phyloP scores from a whole-genome alignment of 37 sponge, comb jelly and placozoan genomes.

The Dysidea cf. avara region DNA sequence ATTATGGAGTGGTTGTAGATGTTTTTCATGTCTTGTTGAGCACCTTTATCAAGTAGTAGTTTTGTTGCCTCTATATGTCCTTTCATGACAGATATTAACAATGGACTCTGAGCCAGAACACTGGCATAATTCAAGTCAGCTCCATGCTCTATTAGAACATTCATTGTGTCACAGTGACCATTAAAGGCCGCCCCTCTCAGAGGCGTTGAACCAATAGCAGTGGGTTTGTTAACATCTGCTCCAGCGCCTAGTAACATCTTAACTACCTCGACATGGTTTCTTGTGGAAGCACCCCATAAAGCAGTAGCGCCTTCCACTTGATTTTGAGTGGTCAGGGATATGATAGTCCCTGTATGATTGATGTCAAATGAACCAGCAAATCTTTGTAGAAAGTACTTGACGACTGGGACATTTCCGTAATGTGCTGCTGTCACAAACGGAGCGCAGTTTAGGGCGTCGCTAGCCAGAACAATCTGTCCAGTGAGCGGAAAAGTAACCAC shows the following conservation, averaged over 20 bases:
- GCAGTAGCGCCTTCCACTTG: constrained; percentile 87
- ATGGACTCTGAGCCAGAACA: constrained; percentile 82
- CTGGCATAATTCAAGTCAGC: constrained; percentile 85
- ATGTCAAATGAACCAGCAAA: constrained; percentile 39
- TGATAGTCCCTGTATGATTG: constrained; percentile 63
- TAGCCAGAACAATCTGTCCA: too few relatives aligned
- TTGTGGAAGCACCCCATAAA: constrained; percentile 85
- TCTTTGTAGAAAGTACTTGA: constrained; percentile 48
- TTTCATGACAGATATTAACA: constrained; percentile 80
- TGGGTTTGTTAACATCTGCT: constrained; percentile 75
- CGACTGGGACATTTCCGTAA: constrained; percentile 41
- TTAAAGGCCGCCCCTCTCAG: constrained; percentile 87
- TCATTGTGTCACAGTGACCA: constrained; percentile 72
- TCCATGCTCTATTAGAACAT: constrained; percentile 44
- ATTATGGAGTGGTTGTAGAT: constrained; percentile 82
- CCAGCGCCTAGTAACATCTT: constrained; percentile 61
- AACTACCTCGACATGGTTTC: constrained; percentile 78
- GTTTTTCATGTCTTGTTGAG: constrained; percentile 58
- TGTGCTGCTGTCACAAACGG: constrained; percentile 75
- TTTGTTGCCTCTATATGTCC: constrained; percentile 67
- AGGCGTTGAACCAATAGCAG: constrained; percentile 81
- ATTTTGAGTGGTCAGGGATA: constrained; percentile 80
- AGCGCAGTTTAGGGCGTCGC: constrained; percentile 43
- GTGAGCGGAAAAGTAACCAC: too few relatives aligned
- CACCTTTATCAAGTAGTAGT: constrained; percentile 58